These are phyloP conservation scores for Agonopterix subpropinquella DNA, from an alignment of 2,888 invertebrate species.

Conservation along the genomic window DNA sequence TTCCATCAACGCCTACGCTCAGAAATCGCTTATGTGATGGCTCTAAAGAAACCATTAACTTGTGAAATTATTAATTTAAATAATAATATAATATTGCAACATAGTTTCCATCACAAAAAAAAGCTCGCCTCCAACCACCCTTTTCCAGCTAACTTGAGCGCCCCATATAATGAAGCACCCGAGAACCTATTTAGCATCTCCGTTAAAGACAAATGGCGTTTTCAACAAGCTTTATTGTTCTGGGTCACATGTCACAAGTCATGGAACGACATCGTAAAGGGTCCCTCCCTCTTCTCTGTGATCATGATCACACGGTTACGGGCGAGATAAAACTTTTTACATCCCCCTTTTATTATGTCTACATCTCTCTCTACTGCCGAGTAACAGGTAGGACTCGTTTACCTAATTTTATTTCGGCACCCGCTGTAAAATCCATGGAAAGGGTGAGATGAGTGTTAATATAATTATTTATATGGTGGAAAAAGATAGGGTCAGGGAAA, in stretches of 20 bases:
- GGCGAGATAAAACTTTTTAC: slow-evolving; percentile 20
- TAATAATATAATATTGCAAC: no score
- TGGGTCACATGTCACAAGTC: slow-evolving; percentile 4
- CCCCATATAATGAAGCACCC: not conserved
- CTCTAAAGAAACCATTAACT: no score
- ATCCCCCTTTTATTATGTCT: slow-evolving; percentile 17
- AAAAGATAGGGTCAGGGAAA: no score
- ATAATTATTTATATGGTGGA: no score
- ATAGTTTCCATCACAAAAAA: no score
- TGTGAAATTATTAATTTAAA: no score
- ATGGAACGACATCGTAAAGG: slow-evolving; percentile 10
- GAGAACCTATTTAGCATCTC: slow-evolving; percentile 2
- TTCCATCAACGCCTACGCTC: no score
- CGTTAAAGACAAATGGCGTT: slow-evolving; percentile 1
- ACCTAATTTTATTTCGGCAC: slow-evolving; percentile 38
- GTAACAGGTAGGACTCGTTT: slow-evolving; percentile 34
- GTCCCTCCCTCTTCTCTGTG: slow-evolving; percentile 1
- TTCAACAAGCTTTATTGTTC: not conserved
- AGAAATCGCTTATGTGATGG: no score
- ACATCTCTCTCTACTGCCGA: slow-evolving; percentile 11
- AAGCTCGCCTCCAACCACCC: no score
- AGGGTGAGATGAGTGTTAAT: no score
- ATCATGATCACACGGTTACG: not conserved
- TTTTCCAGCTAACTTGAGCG: no score
- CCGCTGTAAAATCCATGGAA: slow-evolving; percentile 15